Percentiles rank a stretch among this genome's conserved stretches.
Evolutionary conservation across 2,113 vertebrate species (phyloP).

Genomic region (Pedetes capensis): DNA sequence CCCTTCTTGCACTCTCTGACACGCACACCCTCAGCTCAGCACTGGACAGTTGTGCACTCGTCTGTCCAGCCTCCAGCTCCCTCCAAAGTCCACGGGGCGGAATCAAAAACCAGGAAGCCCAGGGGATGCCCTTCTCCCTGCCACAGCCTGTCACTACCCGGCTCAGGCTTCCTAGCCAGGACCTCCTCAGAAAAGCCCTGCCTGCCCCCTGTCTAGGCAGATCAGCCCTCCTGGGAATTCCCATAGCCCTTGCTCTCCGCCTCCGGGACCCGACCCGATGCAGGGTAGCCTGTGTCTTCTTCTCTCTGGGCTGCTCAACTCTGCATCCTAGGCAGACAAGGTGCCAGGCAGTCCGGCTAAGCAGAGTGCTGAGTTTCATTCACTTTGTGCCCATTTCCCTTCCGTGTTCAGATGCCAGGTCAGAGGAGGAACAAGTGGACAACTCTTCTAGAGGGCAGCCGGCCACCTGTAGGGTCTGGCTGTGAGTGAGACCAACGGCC

Average conservation of each 20-base stretch:
- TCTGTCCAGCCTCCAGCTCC: neutral
- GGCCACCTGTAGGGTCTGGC: neutral
- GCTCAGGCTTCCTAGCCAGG: neutral
- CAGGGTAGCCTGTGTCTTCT: neutral
- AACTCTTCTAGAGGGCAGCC: neutral
- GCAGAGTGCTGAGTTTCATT: accelerated
- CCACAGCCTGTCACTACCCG: neutral
- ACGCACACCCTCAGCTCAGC: neutral
- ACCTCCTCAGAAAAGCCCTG: neutral
- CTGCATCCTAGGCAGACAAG: neutral
- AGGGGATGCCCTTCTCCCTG: accelerated
- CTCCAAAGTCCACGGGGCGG: neutral
- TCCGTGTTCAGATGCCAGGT: neutral
- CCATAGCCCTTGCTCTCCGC: neutral
- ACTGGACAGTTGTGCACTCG: neutral
- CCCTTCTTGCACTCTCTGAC: neutral
- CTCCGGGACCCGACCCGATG: no score
- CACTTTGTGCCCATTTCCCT: neutral
- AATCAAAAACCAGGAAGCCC: neutral
- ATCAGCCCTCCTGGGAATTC: neutral
- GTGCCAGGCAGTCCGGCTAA: neutral
- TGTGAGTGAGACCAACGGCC: neutral
- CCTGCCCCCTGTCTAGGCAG: neutral
- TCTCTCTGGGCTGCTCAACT: neutral
- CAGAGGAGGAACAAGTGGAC: neutral